phyloP scores from a whole-genome alignment of 2,888 invertebrate species.

The Drosophila gaucha region DNA sequence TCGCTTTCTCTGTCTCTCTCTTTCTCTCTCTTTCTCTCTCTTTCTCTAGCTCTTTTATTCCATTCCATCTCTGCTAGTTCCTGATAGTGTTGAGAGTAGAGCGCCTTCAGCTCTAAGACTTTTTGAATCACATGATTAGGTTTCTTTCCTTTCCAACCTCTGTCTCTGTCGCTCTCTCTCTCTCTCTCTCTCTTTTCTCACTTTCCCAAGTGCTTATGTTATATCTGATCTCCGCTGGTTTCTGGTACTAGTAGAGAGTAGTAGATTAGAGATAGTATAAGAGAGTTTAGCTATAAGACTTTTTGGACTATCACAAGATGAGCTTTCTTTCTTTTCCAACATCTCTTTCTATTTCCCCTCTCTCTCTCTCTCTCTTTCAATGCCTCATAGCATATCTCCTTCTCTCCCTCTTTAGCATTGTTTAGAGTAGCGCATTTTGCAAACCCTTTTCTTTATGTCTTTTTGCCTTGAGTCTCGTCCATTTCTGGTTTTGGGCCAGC shows the following conservation, averaged over 20 bases:
- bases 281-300: neutral
- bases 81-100: no score
- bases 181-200: neutral
- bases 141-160: neutral
- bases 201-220: neutral
- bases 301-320: neutral
- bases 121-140: no score
- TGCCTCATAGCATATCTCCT: neutral
- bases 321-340: neutral
- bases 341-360: neutral
- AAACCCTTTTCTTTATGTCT: conserved; percentile 3
- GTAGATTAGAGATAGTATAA: no score
- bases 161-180: neutral
- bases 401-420: conserved; percentile 1
- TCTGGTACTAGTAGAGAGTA: neutral
- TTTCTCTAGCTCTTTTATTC: no score
- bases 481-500: conserved; percentile 33
- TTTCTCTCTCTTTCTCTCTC: no score
- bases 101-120: no score
- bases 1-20: no score
- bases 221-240: neutral
- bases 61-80: no score
- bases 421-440: conserved; percentile 13
- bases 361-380: neutral
- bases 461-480: conserved; percentile 1